These are phyloP conservation scores for Polia nebulosa DNA, from an alignment of 2,888 invertebrate genomes.

Conservation along the genomic window DNA sequence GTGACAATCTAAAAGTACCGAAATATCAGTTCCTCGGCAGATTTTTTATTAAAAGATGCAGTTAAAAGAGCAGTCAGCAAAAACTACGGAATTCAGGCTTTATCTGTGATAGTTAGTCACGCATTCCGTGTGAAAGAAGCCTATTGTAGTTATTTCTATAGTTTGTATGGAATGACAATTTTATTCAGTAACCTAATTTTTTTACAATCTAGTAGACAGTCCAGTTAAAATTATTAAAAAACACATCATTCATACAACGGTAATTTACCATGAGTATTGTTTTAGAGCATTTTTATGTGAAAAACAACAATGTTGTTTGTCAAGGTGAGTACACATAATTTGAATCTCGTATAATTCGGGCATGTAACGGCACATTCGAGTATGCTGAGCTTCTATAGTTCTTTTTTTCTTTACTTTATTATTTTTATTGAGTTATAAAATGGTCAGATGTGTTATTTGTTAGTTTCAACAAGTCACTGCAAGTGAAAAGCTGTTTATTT, in stretches of 20 bases:
- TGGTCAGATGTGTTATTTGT: background rate
- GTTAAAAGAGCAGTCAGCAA: conserved; percentile 28
- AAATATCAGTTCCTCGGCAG: conserved; percentile 4
- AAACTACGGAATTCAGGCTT: conserved; percentile 47
- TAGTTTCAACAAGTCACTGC: conserved; percentile 1
- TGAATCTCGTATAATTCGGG: conserved; percentile 43
- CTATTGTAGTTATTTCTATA: conserved; percentile 46
- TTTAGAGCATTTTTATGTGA: conserved; percentile 51
- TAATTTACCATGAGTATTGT: conserved; percentile 52
- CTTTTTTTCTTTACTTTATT: conserved; percentile 1
- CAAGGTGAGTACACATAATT: conserved; percentile 66
- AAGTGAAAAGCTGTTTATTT: background rate
- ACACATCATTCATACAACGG: conserved; percentile 40
- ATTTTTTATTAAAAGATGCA: conserved; percentile 21
- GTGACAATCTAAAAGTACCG: conserved; percentile 1
- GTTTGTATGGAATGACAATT: conserved; percentile 22
- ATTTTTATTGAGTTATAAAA: conserved; percentile 3
- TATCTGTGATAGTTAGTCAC: conserved; percentile 48
- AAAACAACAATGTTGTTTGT: conserved; percentile 65
- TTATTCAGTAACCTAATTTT: conserved; percentile 45
- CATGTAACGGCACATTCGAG: conserved; percentile 38
- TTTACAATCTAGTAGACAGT: conserved; percentile 25
- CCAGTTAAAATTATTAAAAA: conserved; percentile 24
- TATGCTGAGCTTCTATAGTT: conserved; percentile 4
- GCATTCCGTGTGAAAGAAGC: conserved; percentile 44